Evolutionary conservation across 2,888 invertebrate species (phyloP), one percentile per base, ranked within the genome.

Genomic region (Macrosiphum euphorbiae): DNA sequence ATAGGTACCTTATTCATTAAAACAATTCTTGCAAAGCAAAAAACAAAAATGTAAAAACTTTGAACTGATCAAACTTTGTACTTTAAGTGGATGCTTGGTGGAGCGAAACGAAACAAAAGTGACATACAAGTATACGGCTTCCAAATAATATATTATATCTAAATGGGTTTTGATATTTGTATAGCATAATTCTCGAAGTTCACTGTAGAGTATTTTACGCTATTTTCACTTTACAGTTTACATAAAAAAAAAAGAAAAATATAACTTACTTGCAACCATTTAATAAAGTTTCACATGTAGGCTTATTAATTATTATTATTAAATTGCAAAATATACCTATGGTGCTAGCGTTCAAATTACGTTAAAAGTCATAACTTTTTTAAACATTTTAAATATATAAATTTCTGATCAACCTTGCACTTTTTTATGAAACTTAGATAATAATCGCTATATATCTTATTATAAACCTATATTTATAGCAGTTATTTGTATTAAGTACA

Each of bases 31-130:
- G 13, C n/a, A 16, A 67, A 67, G 16, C n/a, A 5, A n/a, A 16
- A 67, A n/a, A 16, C n/a, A 67, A 67, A 67, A 67, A n/a, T 67
- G n/a, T 67, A n/a, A 67, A n/a, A n/a, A 67, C 67, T 67, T n/a
- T 67, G 61, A 67, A 67, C 67, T 67, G n/a, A 67, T 67, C 67
- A 67, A n/a, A 67, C n/a, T 67, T 67, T 67, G n/a, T n/a, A n/a
- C 67, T 67, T n/a, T n/a, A n/a, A n/a, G 5, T 16, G 67, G n/a
- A 67, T n/a, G 7, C n/a, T 67, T 16, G 11, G n/a, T 67, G 67
- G n/a, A 67, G n/a, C n/a, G 67, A 67, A n/a, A 67, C 16, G n/a
- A 67, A 67, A 67, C 67, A 67, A 67, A n/a, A 67, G n/a, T 67
- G 67, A 67, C n/a, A n/a, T 67, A n/a, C 67, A n/a, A 52, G 52